These are phyloP conservation scores for Branchinecta sandiegonensis DNA, from an alignment of 2,888 invertebrate genomes.

Conservation along the genomic window DNA sequence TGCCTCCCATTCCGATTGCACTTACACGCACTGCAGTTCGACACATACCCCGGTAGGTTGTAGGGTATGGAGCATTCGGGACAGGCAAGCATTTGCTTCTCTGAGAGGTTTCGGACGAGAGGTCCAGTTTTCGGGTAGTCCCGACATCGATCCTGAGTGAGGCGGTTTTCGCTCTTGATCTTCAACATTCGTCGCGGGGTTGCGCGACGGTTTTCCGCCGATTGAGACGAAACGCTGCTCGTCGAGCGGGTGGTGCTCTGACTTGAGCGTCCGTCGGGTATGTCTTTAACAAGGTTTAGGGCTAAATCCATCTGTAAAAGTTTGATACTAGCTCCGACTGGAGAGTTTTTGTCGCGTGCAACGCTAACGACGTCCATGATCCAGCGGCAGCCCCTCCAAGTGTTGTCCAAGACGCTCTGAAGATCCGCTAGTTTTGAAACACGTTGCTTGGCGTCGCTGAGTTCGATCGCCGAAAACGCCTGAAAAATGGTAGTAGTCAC, in stretches of 20 bases:
- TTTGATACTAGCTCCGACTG: conserved; percentile 33
- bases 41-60: conserved; percentile 23
- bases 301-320: conserved; percentile 23
- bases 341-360: conserved; percentile 57
- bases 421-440: conserved; percentile 65
- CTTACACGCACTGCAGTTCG: conserved; percentile 20
- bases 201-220: not conserved
- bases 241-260: not conserved
- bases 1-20: conserved; percentile 15
- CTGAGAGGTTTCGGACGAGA: not conserved
- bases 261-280: not conserved
- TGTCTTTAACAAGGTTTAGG: not conserved
- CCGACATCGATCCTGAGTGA: conserved; percentile 17
- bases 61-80: conserved; percentile 23
- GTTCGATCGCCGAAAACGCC: conserved; percentile 79
- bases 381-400: conserved; percentile 93
- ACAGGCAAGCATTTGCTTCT: conserved; percentile 16
- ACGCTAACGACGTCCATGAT: conserved; percentile 87
- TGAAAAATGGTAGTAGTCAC: conserved; percentile 28
- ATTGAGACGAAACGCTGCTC: not conserved
- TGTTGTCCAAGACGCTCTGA: conserved; percentile 65
- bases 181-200: not conserved
- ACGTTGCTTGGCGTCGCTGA: conserved; percentile 70
- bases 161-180: conserved; percentile 16
- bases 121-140: not conserved